These are phyloP conservation scores for Steinernema feltiae DNA, from an alignment of 1,140 invertebrate species.

Conservation along the genomic window DNA sequence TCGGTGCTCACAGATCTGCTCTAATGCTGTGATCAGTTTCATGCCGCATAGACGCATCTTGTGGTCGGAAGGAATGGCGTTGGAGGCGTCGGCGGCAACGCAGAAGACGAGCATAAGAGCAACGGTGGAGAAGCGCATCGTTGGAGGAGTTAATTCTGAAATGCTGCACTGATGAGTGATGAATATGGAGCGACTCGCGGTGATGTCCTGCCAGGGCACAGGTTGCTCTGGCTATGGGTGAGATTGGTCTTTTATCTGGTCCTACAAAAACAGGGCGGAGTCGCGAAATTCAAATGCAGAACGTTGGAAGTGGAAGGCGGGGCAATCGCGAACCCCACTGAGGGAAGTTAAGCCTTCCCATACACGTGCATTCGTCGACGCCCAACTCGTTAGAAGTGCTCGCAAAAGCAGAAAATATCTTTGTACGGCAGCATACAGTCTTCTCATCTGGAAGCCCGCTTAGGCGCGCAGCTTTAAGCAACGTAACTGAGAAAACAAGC, in stretches of 20 bases:
- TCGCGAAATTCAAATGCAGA: not conserved
- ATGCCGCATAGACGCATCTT: not conserved
- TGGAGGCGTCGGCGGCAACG: not conserved
- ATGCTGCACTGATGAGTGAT: not conserved
- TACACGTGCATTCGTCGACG: too few species aligned
- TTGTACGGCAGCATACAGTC: too few species aligned
- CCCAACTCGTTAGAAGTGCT: too few species aligned
- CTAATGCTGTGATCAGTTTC: not conserved
- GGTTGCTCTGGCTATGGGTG: not conserved
- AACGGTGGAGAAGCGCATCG: not conserved
- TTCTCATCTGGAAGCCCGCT: too few species aligned
- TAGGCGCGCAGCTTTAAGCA: too few species aligned
- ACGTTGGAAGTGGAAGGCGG: not conserved
- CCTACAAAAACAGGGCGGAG: not conserved
- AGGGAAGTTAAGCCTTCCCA: not conserved
- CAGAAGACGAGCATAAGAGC: not conserved
- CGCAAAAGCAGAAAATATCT: too few species aligned
- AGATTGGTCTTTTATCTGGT: not conserved
- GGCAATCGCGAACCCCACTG: not conserved
- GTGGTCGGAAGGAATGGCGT: not conserved
- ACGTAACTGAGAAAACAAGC: too few species aligned
- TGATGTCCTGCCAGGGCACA: not conserved
- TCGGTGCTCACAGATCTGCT: not conserved
- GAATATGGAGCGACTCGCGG: not conserved
- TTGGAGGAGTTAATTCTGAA: not conserved